phyloP scores from a whole-genome alignment of 2,888 invertebrate species.

The Cactoblastis cactorum region DNA sequence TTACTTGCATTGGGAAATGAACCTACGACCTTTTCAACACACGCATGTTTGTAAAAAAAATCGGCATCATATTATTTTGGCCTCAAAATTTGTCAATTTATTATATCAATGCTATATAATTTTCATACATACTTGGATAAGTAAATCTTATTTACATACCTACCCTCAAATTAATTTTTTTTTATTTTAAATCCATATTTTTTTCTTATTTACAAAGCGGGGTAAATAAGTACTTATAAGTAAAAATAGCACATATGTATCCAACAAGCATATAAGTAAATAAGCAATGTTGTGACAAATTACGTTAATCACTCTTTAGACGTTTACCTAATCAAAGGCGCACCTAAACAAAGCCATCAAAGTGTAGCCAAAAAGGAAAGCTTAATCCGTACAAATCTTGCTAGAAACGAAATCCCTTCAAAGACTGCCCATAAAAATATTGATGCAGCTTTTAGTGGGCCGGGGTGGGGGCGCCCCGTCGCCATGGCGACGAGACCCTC shows the following conservation, averaged over 20 bases:
- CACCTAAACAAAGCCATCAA: constrained; percentile 2
- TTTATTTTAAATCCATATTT: too few relatives aligned
- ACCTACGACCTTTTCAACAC: too few relatives aligned
- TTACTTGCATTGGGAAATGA: too few relatives aligned
- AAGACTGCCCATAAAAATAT: constrained; percentile 64
- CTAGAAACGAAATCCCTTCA: constrained; percentile 23
- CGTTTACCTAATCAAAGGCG: constrained; percentile 3
- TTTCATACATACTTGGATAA: too few relatives aligned
- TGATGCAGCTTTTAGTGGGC: constrained; percentile 59
- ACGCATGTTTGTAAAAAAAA: too few relatives aligned
- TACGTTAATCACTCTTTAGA: not conserved
- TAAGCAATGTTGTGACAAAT: not conserved
- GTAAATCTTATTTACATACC: too few relatives aligned
- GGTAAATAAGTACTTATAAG: too few relatives aligned
- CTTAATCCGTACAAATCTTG: constrained; percentile 11
- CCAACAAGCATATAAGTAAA: not conserved
- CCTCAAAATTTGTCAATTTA: too few relatives aligned
- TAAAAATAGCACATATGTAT: not conserved
- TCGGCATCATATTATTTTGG: too few relatives aligned
- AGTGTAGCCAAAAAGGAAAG: constrained; percentile 4
- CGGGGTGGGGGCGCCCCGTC: constrained; percentile 53
- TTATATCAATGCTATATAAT: too few relatives aligned
- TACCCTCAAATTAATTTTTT: too few relatives aligned
- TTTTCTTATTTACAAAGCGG: too few relatives aligned
- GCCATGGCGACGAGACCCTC: constrained; percentile 72